Percentiles rank a stretch among this genome's conserved stretches.
phyloP scores from a whole-genome alignment of 2,113 vertebrate species.

The Protomyctophum bolini region DNA sequence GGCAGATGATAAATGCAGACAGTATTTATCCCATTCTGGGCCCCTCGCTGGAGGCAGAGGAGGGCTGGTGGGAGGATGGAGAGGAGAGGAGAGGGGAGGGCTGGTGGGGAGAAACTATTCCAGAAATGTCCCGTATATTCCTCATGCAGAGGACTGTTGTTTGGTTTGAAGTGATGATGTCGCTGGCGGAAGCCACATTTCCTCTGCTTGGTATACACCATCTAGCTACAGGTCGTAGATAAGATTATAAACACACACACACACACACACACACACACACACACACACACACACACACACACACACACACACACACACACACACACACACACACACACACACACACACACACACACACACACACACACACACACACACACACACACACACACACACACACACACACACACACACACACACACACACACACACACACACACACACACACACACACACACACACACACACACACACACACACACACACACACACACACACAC shows the following conservation, averaged over 20 bases:
- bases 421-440: too few species aligned
- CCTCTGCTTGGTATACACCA: constrained; percentile 21
- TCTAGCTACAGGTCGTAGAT: background rate
- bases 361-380: too few species aligned
- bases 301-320: too few species aligned
- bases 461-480: too few species aligned
- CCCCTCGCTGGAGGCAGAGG: constrained; percentile 54
- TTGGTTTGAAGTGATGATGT: constrained; percentile 52
- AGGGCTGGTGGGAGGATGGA: constrained; percentile 8
- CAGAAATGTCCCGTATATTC: constrained; percentile 74
- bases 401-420: too few species aligned
- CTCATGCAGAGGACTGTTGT: constrained; percentile 58
- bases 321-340: too few species aligned
- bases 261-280: too few species aligned
- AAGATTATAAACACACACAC: background rate
- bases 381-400: too few species aligned
- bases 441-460: too few species aligned
- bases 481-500: too few species aligned
- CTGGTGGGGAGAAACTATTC: constrained; percentile 69
- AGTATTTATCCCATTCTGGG: constrained; percentile 48
- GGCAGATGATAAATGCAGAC: background rate
- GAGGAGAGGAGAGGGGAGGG: constrained; percentile 6
- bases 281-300: too few species aligned
- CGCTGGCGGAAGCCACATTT: constrained; percentile 50
- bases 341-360: too few species aligned